Evolutionary conservation across 2,113 vertebrate species (phyloP).

Genomic region (Mustela lutreola): DNA sequence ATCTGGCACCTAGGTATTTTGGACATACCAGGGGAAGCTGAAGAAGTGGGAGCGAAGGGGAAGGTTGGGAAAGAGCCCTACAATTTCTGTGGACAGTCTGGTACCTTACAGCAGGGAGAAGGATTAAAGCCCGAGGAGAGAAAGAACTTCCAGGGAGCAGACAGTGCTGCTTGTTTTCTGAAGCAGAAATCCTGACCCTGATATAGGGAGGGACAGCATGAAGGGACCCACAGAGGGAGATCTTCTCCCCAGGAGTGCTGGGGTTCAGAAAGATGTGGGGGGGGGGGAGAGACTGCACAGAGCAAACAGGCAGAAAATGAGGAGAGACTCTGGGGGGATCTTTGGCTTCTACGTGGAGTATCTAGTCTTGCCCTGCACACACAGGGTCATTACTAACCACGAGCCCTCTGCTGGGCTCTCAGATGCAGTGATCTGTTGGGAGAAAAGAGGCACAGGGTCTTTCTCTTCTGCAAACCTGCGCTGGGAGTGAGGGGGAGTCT

Average conservation of each 20-base stretch:
- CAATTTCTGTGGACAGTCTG: neutral
- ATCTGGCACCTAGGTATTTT: neutral
- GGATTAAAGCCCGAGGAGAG: neutral
- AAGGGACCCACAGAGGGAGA: neutral
- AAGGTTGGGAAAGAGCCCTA: neutral
- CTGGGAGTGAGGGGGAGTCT: neutral
- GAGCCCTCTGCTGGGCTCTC: conserved; percentile 82
- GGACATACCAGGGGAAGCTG: neutral
- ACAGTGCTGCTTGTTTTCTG: neutral
- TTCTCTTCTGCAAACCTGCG: neutral
- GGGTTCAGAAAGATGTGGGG: neutral
- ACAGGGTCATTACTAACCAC: conserved; percentile 84
- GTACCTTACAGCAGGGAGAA: neutral
- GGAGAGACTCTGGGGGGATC: conserved; percentile 61
- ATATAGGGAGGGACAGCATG: neutral
- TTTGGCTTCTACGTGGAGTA: conserved; percentile 79
- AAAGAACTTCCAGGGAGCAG: neutral
- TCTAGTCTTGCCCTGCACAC: conserved; percentile 73
- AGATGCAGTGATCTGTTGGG: conserved; percentile 79
- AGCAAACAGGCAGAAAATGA: conserved; percentile 56
- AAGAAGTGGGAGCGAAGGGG: neutral
- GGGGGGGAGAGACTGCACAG: neutral
- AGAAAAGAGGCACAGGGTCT: conserved; percentile 67
- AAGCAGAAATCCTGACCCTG: neutral
- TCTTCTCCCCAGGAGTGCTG: neutral